A percentile compares a stretch with the other conserved stretches of the same genome.
These are phyloP conservation scores for Centropus bengalensis DNA, from an alignment of 2,113 vertebrate genomes.

Conservation along the genomic window DNA sequence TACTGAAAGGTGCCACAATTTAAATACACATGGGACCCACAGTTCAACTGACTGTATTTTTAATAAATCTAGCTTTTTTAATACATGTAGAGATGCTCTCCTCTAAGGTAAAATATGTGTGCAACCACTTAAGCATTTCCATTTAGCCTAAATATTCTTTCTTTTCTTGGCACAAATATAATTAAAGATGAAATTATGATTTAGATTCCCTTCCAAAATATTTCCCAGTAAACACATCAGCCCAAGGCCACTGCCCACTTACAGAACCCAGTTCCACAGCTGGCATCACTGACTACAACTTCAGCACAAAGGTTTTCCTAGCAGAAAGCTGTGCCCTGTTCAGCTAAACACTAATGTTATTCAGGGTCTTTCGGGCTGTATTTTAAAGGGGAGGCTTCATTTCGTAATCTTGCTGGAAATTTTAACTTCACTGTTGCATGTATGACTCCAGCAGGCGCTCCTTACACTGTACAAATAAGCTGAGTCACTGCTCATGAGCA, in stretches of 20 bases:
- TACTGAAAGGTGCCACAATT: background rate
- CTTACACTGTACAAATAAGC: background rate
- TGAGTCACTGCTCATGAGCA: constrained; percentile 32
- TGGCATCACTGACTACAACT: background rate
- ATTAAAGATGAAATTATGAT: background rate
- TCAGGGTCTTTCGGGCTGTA: background rate
- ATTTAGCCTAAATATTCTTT: background rate
- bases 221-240: background rate
- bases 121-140: background rate
- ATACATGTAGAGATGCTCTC: background rate
- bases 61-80: background rate
- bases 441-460: background rate
- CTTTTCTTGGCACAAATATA: background rate
- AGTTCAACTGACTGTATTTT: background rate
- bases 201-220: background rate
- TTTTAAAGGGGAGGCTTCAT: background rate
- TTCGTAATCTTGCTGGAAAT: background rate
- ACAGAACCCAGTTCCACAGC: background rate
- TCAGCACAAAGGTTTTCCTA: background rate
- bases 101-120: background rate
- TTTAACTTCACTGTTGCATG: background rate
- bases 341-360: background rate
- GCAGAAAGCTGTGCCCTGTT: background rate
- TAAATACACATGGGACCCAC: background rate
- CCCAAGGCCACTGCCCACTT: background rate